phyloP scores from a whole-genome alignment of 2,888 invertebrate species.

The Folsomia candida region DNA sequence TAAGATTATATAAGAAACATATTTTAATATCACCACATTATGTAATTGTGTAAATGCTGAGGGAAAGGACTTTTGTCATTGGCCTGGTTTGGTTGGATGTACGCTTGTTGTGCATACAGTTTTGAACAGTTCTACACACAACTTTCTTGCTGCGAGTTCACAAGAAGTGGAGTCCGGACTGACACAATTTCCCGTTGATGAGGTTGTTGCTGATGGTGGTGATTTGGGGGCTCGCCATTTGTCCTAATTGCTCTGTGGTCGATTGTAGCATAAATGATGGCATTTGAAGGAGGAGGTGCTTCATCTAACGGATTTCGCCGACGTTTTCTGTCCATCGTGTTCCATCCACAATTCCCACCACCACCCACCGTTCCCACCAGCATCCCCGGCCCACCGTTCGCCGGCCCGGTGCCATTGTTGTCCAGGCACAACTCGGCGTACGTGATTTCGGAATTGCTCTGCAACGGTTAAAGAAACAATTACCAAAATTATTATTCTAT shows the following conservation, averaged over 20 bases:
- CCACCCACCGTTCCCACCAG: slow-evolving; percentile 25
- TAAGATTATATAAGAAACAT: too few relatives aligned
- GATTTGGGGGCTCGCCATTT: slow-evolving; percentile 48
- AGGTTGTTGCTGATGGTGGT: slow-evolving; percentile 37
- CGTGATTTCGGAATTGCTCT: slow-evolving; percentile 60
- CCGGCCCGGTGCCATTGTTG: slow-evolving; percentile 53
- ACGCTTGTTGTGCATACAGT: slow-evolving; percentile 23
- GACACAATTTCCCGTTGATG: slow-evolving; percentile 65
- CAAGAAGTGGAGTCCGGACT: slow-evolving; percentile 68
- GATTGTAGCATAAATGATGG: slow-evolving; percentile 72
- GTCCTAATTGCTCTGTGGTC: slow-evolving; percentile 61
- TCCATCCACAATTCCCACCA: slow-evolving; percentile 38
- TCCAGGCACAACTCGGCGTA: slow-evolving; percentile 64
- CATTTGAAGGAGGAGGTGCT: slow-evolving; percentile 61
- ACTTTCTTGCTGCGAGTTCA: slow-evolving; percentile 65
- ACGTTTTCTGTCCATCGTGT: slow-evolving; percentile 54
- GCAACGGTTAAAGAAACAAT: slow-evolving; percentile 18
- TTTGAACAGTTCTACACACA: slow-evolving; percentile 65
- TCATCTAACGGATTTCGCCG: slow-evolving; percentile 59
- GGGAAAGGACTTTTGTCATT: not conserved
- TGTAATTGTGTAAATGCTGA: not conserved
- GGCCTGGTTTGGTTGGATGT: not conserved
- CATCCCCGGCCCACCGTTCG: slow-evolving; percentile 46
- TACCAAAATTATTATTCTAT: too few relatives aligned
- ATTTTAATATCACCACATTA: not conserved